These are phyloP conservation scores for Phrynosoma platyrhinos DNA, from an alignment of 2,113 vertebrate species.

Conservation along the genomic window DNA sequence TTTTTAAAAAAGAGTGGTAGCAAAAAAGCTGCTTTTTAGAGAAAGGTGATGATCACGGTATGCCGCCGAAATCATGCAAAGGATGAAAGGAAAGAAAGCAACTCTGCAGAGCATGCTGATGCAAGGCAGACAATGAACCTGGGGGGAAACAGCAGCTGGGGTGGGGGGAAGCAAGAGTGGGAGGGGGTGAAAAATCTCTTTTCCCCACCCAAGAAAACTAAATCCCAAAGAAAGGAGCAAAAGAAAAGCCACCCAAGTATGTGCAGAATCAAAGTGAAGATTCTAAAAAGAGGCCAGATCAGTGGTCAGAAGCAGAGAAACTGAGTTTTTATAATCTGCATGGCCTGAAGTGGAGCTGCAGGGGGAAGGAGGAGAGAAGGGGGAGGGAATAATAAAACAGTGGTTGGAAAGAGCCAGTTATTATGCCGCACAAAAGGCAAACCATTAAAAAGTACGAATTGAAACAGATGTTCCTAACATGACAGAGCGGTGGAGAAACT, in stretches of 20 bases:
- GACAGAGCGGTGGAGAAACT: neutral
- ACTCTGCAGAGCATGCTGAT: slow-evolving; percentile 68
- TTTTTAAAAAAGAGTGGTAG: neutral
- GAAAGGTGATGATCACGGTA: slow-evolving; percentile 70
- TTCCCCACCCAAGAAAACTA: slow-evolving; percentile 26
- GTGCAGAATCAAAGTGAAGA: slow-evolving; percentile 66
- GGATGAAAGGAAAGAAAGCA: slow-evolving; percentile 68
- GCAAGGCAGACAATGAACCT: slow-evolving; percentile 75
- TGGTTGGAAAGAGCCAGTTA: slow-evolving; percentile 24
- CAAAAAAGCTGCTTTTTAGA: slow-evolving; percentile 64
- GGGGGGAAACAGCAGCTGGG: slow-evolving; percentile 50
- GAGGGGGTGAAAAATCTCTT: slow-evolving; percentile 58
- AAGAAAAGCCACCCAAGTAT: slow-evolving; percentile 74
- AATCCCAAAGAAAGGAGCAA: slow-evolving; percentile 61
- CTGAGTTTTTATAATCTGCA: slow-evolving; percentile 58
- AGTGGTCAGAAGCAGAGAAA: slow-evolving; percentile 64
- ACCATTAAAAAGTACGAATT: neutral
- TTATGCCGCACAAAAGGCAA: slow-evolving; percentile 33
- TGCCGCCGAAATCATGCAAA: slow-evolving; percentile 71
- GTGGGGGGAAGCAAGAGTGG: slow-evolving; percentile 32
- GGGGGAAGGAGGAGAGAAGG: neutral
- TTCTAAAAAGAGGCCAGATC: slow-evolving; percentile 69
- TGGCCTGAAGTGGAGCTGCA: slow-evolving; percentile 53
- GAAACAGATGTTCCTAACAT: neutral
- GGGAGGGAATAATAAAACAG: slow-evolving; percentile 6